Evolutionary conservation across 2,888 invertebrate species (phyloP), one percentile per base, ranked within the genome.

Genomic region (Amorpha juglandis): DNA sequence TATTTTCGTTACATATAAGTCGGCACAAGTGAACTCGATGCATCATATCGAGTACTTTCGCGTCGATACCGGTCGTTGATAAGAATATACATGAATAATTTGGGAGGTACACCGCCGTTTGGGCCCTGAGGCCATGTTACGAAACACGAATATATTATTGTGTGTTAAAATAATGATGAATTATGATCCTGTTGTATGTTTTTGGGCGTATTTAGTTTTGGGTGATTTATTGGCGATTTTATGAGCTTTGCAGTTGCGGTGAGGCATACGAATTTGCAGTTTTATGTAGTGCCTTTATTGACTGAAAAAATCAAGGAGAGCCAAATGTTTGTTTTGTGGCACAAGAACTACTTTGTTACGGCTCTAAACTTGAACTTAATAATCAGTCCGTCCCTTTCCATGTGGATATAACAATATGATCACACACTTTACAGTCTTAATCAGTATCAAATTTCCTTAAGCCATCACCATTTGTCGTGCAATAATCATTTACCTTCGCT

Each of bases 81-180:
- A 67, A 67, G 65, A 65, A 65, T 65, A 19, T 58, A 48, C 58
- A 55, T 58, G 62, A 63, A 66, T 65, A 71, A 72, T 74, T 75
- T 79, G 27, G 68, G 66, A 68, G 66, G 70, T 71, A 68, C 63
- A 47, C 48, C 52, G 66, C 45, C 68, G 64, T 66, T 68, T 66
- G 50, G 62, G 68, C 74, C 78, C 74, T 69, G 45, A 68, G 76
- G 81, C 70, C 68, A 68, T 53, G 35, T 62, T 65, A 65, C 50
- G 50, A 38, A 62, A 65, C 58, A 35, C 47, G 65, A 65, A 62
- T 62, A 62, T 62, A 65, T 50, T 62, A 21, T 65, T 65, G 21
- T 64, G 51, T 52, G 33, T 53, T 64, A 38, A 19, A 53, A 33
- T 47, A 47, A 64, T 64, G 52, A 47, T 45, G 52, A 14, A 53